phyloP scores from a whole-genome alignment of 2,888 invertebrate genomes.

The Troides helena region DNA sequence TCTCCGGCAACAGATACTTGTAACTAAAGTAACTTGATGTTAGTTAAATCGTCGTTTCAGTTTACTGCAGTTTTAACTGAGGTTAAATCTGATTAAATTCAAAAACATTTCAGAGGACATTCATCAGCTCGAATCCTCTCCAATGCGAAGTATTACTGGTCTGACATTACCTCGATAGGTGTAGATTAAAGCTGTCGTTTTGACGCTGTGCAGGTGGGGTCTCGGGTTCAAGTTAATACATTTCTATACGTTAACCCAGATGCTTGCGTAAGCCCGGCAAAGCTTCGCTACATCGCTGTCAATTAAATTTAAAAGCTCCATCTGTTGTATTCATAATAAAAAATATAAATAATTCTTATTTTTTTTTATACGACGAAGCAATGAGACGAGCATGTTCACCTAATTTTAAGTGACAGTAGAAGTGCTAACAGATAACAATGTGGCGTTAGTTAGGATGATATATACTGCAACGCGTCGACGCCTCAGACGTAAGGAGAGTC shows the following conservation, averaged over 20 bases:
- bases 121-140: neutral
- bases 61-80: neutral
- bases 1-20: too few species aligned
- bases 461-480: too few species aligned
- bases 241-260: slow-evolving; percentile 5
- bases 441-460: too few species aligned
- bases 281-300: slow-evolving; percentile 2
- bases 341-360: neutral
- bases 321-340: neutral
- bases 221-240: neutral
- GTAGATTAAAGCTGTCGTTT: neutral
- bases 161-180: neutral
- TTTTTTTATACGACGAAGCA: neutral
- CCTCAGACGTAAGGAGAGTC: too few species aligned
- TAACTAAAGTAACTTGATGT: too few species aligned
- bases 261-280: neutral
- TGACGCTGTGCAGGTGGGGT: neutral
- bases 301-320: neutral
- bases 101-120: neutral
- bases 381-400: neutral
- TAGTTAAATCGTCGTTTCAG: too few species aligned
- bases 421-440: too few species aligned
- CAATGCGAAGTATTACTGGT: neutral
- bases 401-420: too few species aligned
- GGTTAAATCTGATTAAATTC: neutral